Evolutionary conservation across 2,888 invertebrate genomes (phyloP).

Genomic region (Drosophila algonquin): DNA sequence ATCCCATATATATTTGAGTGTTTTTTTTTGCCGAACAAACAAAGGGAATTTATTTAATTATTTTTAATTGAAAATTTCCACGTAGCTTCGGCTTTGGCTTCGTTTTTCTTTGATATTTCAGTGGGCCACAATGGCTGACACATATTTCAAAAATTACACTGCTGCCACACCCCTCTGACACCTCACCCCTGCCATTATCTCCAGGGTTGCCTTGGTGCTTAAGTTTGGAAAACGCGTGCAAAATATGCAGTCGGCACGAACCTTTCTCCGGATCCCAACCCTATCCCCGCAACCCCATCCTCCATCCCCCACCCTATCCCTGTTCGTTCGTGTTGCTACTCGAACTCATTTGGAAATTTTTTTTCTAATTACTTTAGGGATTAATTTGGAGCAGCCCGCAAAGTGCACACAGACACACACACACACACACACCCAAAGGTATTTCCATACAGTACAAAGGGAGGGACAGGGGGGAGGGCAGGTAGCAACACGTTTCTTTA

Average conservation of each 20-base stretch:
- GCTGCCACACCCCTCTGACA: background rate
- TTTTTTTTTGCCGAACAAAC: slow-evolving; percentile 9
- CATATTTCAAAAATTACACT: slow-evolving; percentile 45
- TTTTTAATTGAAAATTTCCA: slow-evolving; percentile 38
- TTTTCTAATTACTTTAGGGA: slow-evolving; percentile 80
- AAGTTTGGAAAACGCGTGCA: slow-evolving; percentile 56
- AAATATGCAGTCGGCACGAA: slow-evolving; percentile 77
- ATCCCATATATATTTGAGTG: background rate
- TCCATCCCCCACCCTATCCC: slow-evolving; percentile 18
- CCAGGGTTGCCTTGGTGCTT: slow-evolving; percentile 53
- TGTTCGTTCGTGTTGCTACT: slow-evolving; percentile 47
- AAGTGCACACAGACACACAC: slow-evolving; percentile 59
- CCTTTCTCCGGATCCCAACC: slow-evolving; percentile 47
- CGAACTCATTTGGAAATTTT: slow-evolving; percentile 68
- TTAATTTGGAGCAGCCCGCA: slow-evolving; percentile 72
- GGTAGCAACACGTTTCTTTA: slow-evolving; percentile 77
- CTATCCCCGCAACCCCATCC: slow-evolving; percentile 25
- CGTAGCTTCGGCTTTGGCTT: background rate
- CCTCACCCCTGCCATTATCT: slow-evolving; percentile 10
- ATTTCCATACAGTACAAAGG: slow-evolving; percentile 52
- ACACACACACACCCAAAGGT: slow-evolving; percentile 50
- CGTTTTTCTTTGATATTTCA: slow-evolving; percentile 42
- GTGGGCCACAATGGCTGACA: slow-evolving; percentile 41
- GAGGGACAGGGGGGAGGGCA: slow-evolving; percentile 2
- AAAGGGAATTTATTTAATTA: slow-evolving; percentile 35